Percentiles rank a stretch among this genome's conserved stretches.
Conservation (phyloP, 2,113 vertebrate genomes). For the Tor tambroides region DNA sequence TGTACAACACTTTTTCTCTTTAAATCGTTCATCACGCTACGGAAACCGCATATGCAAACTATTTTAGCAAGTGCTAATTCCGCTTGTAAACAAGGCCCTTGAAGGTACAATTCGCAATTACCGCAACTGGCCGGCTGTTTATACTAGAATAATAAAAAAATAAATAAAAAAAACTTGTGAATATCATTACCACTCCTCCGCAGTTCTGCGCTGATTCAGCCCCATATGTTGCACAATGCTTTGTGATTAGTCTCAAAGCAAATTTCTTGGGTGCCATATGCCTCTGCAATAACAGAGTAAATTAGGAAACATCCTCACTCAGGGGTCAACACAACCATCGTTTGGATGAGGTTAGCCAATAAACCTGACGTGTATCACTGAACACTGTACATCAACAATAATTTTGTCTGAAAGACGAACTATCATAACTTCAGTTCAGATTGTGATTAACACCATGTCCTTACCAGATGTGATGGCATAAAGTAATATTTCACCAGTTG, state of each 20-base stretch:
- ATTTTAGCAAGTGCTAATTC: conserved; percentile 21
- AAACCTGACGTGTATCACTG: background rate
- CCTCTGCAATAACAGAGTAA: background rate
- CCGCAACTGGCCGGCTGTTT: conserved; percentile 19
- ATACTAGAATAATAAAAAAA: background rate
- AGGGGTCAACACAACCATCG: background rate
- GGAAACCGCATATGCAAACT: background rate
- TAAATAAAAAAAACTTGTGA: background rate
- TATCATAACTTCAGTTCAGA: background rate
- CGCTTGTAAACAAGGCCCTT: conserved; percentile 22
- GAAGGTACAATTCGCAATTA: conserved; percentile 29
- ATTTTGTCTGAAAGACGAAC: background rate
- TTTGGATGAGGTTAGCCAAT: conserved; percentile 4
- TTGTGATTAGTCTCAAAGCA: background rate
- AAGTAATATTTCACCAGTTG: background rate
- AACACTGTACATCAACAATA: background rate
- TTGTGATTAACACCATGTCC: background rate
- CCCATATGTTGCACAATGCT: background rate
- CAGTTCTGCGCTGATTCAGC: background rate
- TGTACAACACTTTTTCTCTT: background rate
- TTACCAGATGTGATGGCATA: background rate
- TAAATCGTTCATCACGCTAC: background rate
- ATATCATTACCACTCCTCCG: background rate
- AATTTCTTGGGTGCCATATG: background rate
- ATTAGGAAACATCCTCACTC: background rate